These are phyloP conservation scores for Leucoma salicis DNA, from an alignment of 2,888 invertebrate species.

Conservation along the genomic window DNA sequence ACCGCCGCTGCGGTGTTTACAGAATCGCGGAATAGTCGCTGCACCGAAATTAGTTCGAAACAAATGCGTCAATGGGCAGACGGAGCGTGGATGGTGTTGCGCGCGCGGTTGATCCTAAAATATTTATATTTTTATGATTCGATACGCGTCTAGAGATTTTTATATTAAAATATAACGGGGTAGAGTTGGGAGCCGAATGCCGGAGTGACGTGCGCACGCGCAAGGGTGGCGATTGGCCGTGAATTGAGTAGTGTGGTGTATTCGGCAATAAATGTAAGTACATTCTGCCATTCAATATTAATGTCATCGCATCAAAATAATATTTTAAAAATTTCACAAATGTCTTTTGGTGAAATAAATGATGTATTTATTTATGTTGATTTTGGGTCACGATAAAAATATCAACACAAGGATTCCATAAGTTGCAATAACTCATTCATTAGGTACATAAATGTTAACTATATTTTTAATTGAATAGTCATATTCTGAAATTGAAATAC, in stretches of 20 bases:
- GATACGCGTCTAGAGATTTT: constrained; percentile 63
- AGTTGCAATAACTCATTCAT: no score
- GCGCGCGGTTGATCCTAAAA: constrained; percentile 64
- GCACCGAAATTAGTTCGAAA: constrained; percentile 80
- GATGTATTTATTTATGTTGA: no score
- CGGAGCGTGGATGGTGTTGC: constrained; percentile 55
- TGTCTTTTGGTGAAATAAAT: no score
- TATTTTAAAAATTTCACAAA: no score
- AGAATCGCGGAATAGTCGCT: constrained; percentile 78
- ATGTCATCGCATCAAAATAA: no score
- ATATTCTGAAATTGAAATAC: no score
- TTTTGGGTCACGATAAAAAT: no score
- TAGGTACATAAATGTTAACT: no score
- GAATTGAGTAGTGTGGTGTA: constrained; percentile 32
- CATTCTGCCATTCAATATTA: no score
- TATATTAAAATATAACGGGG: constrained; percentile 70
- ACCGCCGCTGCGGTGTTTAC: constrained; percentile 71
- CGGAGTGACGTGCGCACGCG: constrained; percentile 56
- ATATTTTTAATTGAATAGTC: no score
- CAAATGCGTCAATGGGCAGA: constrained; percentile 78
- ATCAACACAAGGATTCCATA: no score
- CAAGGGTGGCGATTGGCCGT: no score
- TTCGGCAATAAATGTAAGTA: constrained; percentile 37
- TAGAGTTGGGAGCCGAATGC: constrained; percentile 47
- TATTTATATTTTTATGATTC: constrained; percentile 77